phyloP scores from a whole-genome alignment of 2,797 vertebrate species.

The Rhodeus uyekii region DNA sequence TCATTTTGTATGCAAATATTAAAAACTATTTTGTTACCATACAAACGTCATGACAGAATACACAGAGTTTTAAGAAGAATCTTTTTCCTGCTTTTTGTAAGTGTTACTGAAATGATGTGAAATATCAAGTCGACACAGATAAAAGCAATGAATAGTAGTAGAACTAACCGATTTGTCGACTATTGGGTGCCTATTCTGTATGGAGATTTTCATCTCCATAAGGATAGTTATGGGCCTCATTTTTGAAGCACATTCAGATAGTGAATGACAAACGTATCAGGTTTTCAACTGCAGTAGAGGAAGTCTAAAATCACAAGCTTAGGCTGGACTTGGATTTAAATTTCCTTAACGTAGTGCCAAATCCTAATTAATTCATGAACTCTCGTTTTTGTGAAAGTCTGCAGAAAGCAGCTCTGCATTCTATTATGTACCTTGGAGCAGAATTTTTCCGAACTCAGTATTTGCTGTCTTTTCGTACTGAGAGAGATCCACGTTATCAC shows the following conservation, averaged over 20 bases:
- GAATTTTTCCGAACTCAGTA: neutral
- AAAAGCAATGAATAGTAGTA: neutral
- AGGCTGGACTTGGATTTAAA: conserved; percentile 40
- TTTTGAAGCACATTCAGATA: conserved; percentile 20
- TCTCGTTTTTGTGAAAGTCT: conserved; percentile 54
- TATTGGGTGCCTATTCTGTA: neutral
- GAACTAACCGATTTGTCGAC: neutral
- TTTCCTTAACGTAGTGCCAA: conserved; percentile 52
- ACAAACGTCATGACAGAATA: neutral
- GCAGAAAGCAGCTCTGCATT: conserved; percentile 43
- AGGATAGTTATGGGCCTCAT: neutral
- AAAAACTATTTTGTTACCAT: neutral
- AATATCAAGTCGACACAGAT: neutral
- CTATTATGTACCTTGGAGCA: conserved; percentile 1
- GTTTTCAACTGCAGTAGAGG: conserved; percentile 28
- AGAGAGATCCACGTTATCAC: neutral
- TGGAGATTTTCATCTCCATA: neutral
- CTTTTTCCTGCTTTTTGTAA: neutral
- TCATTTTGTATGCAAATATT: neutral
- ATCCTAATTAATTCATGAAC: conserved; percentile 59
- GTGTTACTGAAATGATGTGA: neutral
- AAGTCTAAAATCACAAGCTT: conserved; percentile 37
- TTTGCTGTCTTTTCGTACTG: neutral
- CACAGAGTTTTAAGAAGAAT: neutral
- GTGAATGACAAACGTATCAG: conserved; percentile 44